phyloP scores from a whole-genome alignment of 2,888 invertebrate genomes.

The Drosophila leonis region DNA sequence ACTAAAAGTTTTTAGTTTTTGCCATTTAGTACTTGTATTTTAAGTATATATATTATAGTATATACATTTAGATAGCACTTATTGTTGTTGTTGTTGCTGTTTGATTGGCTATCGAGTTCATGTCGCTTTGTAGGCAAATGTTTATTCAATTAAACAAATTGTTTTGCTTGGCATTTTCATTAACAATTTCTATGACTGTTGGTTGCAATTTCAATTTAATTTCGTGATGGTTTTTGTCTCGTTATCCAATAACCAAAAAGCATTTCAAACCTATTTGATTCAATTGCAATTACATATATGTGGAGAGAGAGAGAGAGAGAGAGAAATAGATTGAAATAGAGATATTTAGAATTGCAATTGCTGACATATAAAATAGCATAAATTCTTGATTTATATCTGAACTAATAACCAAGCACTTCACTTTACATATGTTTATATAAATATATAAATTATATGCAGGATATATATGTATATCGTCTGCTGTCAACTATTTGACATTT shows the following conservation, averaged over 20 bases:
- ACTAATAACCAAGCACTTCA: slow-evolving; percentile 2
- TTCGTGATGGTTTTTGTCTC: slow-evolving; percentile 23
- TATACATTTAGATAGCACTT: not conserved
- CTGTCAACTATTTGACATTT: slow-evolving; percentile 18
- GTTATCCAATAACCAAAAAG: slow-evolving; percentile 24
- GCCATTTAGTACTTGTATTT: not conserved
- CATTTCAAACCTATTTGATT: slow-evolving; percentile 18
- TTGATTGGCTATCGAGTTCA: slow-evolving; percentile 8
- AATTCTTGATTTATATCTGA: slow-evolving; percentile 18
- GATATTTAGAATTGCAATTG: slow-evolving; percentile 6
- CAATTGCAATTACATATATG: slow-evolving; percentile 1
- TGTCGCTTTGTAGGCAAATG: slow-evolving; percentile 18
- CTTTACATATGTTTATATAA: not conserved
- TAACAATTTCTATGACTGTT: slow-evolving; percentile 16
- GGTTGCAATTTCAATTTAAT: slow-evolving; percentile 30
- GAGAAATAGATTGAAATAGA: not conserved
- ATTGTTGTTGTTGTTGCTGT: slow-evolving; percentile 1
- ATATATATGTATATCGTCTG: not conserved
- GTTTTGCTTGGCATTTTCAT: slow-evolving; percentile 33
- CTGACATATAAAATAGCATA: slow-evolving; percentile 20
- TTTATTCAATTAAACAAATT: slow-evolving; percentile 36
- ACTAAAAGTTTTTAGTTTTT: not conserved
- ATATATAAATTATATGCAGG: not conserved
- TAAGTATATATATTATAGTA: not conserved
- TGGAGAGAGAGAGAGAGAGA: not conserved